Evolutionary conservation across 2,113 vertebrate species (phyloP), one percentile per base, ranked within the genome.

Genomic region (Mola mola): DNA sequence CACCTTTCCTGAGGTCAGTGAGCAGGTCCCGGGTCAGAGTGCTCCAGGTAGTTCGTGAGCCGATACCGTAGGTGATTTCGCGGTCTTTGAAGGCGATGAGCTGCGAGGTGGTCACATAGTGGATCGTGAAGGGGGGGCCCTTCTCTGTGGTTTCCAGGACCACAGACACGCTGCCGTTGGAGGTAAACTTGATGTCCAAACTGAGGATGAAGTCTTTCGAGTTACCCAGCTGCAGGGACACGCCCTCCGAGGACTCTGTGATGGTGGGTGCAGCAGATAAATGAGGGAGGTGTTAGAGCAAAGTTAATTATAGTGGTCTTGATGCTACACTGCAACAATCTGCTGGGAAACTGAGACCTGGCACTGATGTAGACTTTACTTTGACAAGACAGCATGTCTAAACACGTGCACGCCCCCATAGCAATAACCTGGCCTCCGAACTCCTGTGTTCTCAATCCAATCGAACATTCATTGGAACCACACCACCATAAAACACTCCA

Each of bases 1-100:
- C 93, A 1, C 97, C 97, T 58, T 99, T 99, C 52, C 94, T 92
- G 8, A 99, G 94, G 75, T 99, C 97, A 0, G 97, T 99, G 9
- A 98, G 79, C 31, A 99, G 93, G 83, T 99, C 97, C 0, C 97
- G 90, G 29, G 97, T 99, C 44, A 99, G 81, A 0, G 95, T 97
- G 89, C 92, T 96, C 97, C 97, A 99, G n/a, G 51, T 0, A 3
- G 89, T 79, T 8, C 97, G 88, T 4, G 94, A 65, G 0, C 97
- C 97, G 0, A 99, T 79, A 17, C 97, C 97, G 1, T 99, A 99
- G 71, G 91, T 95, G 83, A 99, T 92, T 51, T 98, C 92, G 0
- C 78, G 82, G 44, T 98, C 96, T 40, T 88, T 92, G 6, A 96
- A 94, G 42, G 95, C 87, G 3, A 99, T 96, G 42, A 99, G 94